These are phyloP conservation scores for Scomber scombrus DNA, from an alignment of 2,113 vertebrate genomes.

Conservation along the genomic window DNA sequence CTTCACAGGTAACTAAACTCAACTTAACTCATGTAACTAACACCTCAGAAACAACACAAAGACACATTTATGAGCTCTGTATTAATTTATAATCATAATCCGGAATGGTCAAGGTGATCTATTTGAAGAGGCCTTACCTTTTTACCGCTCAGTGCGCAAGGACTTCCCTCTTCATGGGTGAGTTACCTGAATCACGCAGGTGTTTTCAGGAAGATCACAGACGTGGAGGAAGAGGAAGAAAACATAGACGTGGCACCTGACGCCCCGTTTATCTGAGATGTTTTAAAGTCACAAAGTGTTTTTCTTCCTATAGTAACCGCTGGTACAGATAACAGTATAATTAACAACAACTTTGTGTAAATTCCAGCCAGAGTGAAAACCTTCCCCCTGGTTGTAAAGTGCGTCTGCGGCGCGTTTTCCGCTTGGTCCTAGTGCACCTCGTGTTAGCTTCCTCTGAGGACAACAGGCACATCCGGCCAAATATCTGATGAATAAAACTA, in stretches of 20 bases:
- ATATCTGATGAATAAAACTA: not conserved
- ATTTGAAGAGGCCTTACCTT: conserved; percentile 71
- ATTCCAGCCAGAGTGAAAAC: conserved; percentile 31
- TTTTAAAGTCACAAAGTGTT: not conserved
- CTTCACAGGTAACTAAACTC: not conserved
- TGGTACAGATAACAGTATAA: not conserved
- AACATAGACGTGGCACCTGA: not conserved
- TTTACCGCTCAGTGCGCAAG: conserved; percentile 48
- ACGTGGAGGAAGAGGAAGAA: not conserved
- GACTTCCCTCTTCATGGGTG: conserved; percentile 74
- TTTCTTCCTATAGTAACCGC: not conserved
- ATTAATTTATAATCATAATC: not conserved
- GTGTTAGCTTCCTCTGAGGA: not conserved
- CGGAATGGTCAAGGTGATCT: conserved; percentile 15
- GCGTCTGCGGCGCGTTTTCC: not conserved
- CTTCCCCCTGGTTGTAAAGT: conserved; percentile 37
- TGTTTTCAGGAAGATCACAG: conserved; percentile 70
- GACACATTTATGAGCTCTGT: not conserved
- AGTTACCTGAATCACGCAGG: conserved; percentile 82
- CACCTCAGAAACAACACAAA: too few relatives aligned
- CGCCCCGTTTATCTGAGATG: not conserved
- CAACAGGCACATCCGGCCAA: conserved; percentile 1
- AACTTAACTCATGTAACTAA: not conserved
- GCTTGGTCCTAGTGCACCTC: conserved; percentile 76
- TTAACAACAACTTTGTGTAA: conserved; percentile 72